These are phyloP conservation scores for Drosophila subquinaria DNA, from an alignment of 2,888 invertebrate species.

Conservation along the genomic window DNA sequence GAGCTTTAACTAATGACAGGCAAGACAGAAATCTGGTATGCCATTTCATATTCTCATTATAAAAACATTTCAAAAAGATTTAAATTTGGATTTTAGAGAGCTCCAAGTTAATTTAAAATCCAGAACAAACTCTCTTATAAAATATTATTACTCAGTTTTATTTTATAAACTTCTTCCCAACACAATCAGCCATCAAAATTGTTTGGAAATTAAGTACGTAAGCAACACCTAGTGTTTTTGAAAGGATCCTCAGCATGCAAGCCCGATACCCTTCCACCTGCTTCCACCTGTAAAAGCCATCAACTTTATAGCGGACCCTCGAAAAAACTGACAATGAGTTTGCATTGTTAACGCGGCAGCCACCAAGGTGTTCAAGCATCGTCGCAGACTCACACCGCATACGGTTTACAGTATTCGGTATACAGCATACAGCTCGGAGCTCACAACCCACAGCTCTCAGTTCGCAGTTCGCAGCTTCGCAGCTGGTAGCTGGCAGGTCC, in stretches of 20 bases:
- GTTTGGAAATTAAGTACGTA: constrained; percentile 20
- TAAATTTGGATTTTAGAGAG: not conserved
- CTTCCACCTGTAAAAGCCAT: constrained; percentile 16
- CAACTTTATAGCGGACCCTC: constrained; percentile 15
- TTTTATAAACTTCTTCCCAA: not conserved
- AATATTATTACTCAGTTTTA: not conserved
- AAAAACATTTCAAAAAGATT: not conserved
- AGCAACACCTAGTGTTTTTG: constrained; percentile 7
- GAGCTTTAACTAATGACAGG: not conserved
- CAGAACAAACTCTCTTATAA: not conserved
- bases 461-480: constrained; percentile 37
- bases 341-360: constrained; percentile 75
- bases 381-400: constrained; percentile 47
- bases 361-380: constrained; percentile 59
- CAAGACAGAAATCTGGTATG: not conserved
- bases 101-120: not conserved
- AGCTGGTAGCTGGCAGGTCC: constrained; percentile 56
- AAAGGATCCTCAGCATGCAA: constrained; percentile 24
- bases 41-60: not conserved
- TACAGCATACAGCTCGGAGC: constrained; percentile 36
- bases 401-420: too few relatives aligned
- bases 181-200: constrained; percentile 14
- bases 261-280: constrained; percentile 5
- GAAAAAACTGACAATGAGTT: constrained; percentile 77
- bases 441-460: constrained; percentile 18